Conservation (phyloP, 2,113 vertebrate species). For the Upupa epops region DNA sequence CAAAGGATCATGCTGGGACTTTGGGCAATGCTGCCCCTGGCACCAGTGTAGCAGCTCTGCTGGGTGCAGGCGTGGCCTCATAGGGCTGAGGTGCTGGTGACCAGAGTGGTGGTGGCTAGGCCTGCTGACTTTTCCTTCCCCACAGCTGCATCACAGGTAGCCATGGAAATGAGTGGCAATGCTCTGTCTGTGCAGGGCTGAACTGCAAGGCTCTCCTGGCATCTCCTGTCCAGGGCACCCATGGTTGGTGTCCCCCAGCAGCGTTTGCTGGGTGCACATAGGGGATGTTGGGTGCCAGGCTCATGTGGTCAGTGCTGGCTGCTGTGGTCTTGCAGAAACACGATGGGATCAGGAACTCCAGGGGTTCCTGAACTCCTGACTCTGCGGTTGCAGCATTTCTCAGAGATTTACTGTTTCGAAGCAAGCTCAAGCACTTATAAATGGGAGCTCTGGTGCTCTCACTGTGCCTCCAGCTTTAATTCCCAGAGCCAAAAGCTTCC, state of each 20-base stretch:
- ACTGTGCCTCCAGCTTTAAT: not conserved
- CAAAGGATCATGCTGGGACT: rapidly evolving
- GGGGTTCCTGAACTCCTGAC: rapidly evolving
- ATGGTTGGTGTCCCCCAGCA: rapidly evolving
- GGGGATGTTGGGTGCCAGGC: not conserved
- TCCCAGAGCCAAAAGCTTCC: not conserved
- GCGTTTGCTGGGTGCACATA: rapidly evolving
- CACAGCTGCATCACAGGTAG: not conserved
- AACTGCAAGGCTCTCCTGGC: rapidly evolving
- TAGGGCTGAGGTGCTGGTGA: not conserved
- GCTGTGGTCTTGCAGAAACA: not conserved
- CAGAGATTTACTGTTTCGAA: rapidly evolving
- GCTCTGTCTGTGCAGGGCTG: not conserved
- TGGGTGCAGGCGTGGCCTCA: not conserved
- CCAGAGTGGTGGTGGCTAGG: not conserved
- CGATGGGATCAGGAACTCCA: rapidly evolving
- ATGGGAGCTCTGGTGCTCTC: rapidly evolving
- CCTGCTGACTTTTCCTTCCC: not conserved
- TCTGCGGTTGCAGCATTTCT: rapidly evolving
- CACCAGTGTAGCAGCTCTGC: not conserved
- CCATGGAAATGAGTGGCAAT: not conserved
- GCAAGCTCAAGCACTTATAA: rapidly evolving
- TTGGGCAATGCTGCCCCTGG: not conserved
- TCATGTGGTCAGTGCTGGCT: not conserved
- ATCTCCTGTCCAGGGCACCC: not conserved